Evolutionary conservation across 2,888 invertebrate species (phyloP), one percentile per base, ranked within the genome.

Genomic region (Nemotelus nigrinus): DNA sequence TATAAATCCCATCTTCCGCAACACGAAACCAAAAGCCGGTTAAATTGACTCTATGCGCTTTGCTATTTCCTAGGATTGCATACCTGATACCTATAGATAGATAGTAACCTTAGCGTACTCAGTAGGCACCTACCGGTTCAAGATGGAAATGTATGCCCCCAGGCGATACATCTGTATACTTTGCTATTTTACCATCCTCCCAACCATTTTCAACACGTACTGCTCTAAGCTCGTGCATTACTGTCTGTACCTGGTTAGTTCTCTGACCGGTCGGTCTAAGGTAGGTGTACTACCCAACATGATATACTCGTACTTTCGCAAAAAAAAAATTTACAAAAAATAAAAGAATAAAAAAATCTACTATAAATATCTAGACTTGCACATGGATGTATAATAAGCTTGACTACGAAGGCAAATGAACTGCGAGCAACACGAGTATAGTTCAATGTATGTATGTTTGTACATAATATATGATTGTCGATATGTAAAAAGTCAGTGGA

Each of bases 111-210:
- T 25, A 25, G 25, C 50, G 50, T 50, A 50, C 50, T 50, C 8
- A 8, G 50, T 50, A 50, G 50, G 50, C 50, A 50, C 8, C 25
- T 57, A 25, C 63, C 39, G 43, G 5, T 63, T 63, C 43, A 7
- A 63, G 63, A 10, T 63, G 63, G 5, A 8, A 8, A 63, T 63
- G 63, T 63, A 43, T 5, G 43, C 43, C 63, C 63, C 3, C 5
- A 63, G 63, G 63, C 43, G 41, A 63, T 63, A 63, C 63, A 41
- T 43, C 63, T 63, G 25, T n/a, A 6, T 63, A 63, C 63, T 43
- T 43, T 39, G 10, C 39, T 10, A 43, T 57, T n/a, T 25, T 8
- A 58, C 10, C 7, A 25, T 41, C 3, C 0, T 8, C 63, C 63
- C 63, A 39, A 41, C 43, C 41, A 5, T 4, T 25, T 57, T 10